Percentiles rank a stretch among this genome's conserved stretches.
Conservation (phyloP, 2,888 invertebrate species). For the Ochropacha duplaris region DNA sequence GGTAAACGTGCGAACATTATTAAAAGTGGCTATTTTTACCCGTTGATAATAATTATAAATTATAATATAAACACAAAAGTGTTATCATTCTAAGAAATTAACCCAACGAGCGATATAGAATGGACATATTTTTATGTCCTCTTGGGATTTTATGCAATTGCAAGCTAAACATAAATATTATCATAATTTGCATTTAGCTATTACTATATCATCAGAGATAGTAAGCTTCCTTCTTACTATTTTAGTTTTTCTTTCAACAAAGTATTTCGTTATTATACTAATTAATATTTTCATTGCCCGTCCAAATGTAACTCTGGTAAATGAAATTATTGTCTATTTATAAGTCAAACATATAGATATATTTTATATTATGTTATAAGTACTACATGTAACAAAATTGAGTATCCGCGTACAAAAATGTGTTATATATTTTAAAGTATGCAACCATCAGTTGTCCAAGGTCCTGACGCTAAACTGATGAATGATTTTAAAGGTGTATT, state of each 20-base stretch:
- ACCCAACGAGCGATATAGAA: neutral
- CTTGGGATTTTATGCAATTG: neutral
- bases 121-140: neutral
- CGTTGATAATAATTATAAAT: neutral
- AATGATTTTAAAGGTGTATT: no score
- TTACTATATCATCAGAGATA: no score
- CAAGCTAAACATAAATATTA: neutral
- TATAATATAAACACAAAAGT: neutral
- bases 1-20: slow-evolving; percentile 9
- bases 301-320: no score
- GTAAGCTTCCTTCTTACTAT: no score
- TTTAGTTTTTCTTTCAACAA: no score
- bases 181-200: slow-evolving; percentile 8
- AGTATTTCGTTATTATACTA: no score
- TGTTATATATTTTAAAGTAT: neutral
- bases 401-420: neutral
- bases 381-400: neutral
- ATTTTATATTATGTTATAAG: no score
- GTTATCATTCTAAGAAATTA: neutral
- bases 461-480: no score
- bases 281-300: no score
- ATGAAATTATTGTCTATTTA: no score
- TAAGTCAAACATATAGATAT: no score
- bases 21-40: slow-evolving; percentile 13
- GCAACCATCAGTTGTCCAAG: neutral